Evolutionary conservation across 2,888 invertebrate species (phyloP), one percentile per base, ranked within the genome.

Genomic region (Ormyrus pomaceus): DNA sequence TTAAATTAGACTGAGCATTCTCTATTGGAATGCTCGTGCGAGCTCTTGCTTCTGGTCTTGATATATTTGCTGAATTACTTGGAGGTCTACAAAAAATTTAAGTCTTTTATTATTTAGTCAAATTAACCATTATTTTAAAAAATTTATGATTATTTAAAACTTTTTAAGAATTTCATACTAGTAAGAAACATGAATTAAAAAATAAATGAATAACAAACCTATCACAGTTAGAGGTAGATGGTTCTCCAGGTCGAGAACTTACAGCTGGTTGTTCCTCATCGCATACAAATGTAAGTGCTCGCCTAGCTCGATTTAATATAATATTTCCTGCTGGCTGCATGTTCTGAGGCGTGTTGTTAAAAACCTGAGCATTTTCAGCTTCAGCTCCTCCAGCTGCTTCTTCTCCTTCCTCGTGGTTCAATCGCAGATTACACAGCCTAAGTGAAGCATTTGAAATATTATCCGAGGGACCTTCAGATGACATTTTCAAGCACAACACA

Each of bases 221-320:
- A 75, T 88, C 87, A 68, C 83, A 84, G 77, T 85, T 86, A 7
- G 84, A 85, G 66, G 85, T 79, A 1, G 87, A 85, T 48, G 85
- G 70, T 65, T 89, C 88, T 50, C 85, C 85, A 46, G 74, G 81
- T 74, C 87, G 72, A 11, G 70, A 82, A 65, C 78, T 82, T 19
- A 83, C 82, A 7, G 86, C 86, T 1, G 87, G 83, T 46, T 85
- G 84, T 50, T 87, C 88, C 53, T 89, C 89, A 1, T 89, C 89
- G 34, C 87, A 88, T 2, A 81, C 82, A 79, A 88, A 88, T 59
- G 86, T 84, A 0, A 87, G 83, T 9, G 86, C 88, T 10, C 88
- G 83, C 56, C 89, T 85, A 5, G 86, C 86, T 50, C 87, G 82
- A 1, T 87, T 87, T 6, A 88, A 84, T 50, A 86, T 85, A 34